These are phyloP conservation scores for Plebejus melissa DNA, from an alignment of 2,888 invertebrate species.

Conservation along the genomic window DNA sequence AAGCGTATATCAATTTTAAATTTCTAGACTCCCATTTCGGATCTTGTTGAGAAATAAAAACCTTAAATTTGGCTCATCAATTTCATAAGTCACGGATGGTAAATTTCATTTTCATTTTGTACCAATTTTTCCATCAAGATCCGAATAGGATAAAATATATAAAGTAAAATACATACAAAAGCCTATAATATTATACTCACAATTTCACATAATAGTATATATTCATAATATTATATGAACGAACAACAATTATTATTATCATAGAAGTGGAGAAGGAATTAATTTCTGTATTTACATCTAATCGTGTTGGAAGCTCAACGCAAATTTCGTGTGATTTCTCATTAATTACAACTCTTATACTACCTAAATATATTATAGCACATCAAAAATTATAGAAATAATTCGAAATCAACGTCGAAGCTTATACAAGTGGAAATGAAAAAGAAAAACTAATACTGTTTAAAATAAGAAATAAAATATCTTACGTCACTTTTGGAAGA, in stretches of 20 bases:
- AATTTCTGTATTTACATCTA: constrained; percentile 76
- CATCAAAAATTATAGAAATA: constrained; percentile 10
- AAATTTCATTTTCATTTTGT: background rate
- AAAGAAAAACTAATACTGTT: constrained; percentile 38
- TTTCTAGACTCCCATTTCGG: background rate
- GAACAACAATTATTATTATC: constrained; percentile 33
- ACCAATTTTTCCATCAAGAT: background rate
- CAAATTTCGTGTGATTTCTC: constrained; percentile 72
- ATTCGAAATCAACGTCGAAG: background rate
- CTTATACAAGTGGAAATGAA: constrained; percentile 29
- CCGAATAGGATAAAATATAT: background rate
- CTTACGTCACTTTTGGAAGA: constrained; percentile 78
- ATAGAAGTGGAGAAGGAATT: constrained; percentile 35
- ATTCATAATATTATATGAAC: constrained; percentile 30
- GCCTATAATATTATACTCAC: constrained; percentile 32
- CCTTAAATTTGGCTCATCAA: background rate
- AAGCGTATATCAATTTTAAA: background rate
- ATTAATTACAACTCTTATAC: constrained; percentile 43
- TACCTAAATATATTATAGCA: constrained; percentile 33
- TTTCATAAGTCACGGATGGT: background rate
- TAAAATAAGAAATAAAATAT: constrained; percentile 38
- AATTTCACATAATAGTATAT: background rate
- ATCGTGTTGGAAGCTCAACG: constrained; percentile 81
- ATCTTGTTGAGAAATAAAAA: background rate
- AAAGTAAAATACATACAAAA: constrained; percentile 27